Evolutionary conservation across 2,888 invertebrate genomes (phyloP), one percentile per base, ranked within the genome.

Genomic region (Hydroisotoma schaefferi): DNA sequence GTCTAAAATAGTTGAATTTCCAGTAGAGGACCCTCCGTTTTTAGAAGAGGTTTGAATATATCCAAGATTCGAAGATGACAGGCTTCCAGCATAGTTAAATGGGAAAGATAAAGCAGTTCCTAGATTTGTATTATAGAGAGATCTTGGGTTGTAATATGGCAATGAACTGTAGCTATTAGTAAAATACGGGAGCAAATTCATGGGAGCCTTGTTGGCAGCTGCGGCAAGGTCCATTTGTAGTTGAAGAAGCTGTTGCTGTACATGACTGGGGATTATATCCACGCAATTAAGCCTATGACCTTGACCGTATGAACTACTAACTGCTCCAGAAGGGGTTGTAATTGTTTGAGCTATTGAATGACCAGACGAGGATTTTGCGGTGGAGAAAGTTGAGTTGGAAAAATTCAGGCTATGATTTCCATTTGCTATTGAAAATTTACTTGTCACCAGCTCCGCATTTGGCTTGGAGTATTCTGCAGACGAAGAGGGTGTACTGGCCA

Each of bases 161-260:
- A 62, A 37, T 1, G 63, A 62, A 37, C 55, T 55, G 40, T 59
- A 67, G 40, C 49, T 65, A 23, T 55, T 65, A 8, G 64, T 66
- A 6, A 63, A 54, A 10, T 61, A 63, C 28, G 66, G 66, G 28
- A 61, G 57, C 49, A 63, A 20, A 4, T 15, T 53, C 52, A 43
- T 40, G 25, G 44, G 54, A 37, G 18, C 10, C 8, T 52, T 23
- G 22, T 4, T 33, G 33, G 33, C 33, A 33, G 33, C 33, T 8
- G 40, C 40, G n/a, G n/a, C n/a, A 18, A 40, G 57, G 25, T 4
- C 25, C 47, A 38, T 48, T 54, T 3, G 44, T 48, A 44, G 43
- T 57, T n/a, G 37, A 29, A 6, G 27, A 18, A n/a, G 38, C 12
- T 8, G 43, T 38, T 20, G 54, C 29, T 3, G 38, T 48, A 22